Conservation (phyloP, 1,140 invertebrate genomes). For the Pararge aegeria region DNA sequence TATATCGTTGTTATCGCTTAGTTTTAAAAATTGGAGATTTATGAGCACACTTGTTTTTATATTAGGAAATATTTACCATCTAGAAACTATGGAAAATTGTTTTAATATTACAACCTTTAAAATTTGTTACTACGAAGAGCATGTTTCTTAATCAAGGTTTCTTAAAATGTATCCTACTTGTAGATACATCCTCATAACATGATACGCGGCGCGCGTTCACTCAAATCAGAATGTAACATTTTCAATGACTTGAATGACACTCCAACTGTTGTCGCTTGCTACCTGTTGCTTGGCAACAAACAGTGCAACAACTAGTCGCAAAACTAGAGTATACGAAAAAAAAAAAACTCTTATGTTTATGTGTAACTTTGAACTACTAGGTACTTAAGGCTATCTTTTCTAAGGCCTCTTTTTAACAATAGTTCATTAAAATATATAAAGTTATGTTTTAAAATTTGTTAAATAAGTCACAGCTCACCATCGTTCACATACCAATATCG, state of each 20-base stretch:
- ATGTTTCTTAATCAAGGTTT: too few relatives aligned
- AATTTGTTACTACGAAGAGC: neutral
- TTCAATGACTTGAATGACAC: too few relatives aligned
- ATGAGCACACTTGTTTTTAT: neutral
- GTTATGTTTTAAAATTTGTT: neutral
- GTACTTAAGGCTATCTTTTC: neutral
- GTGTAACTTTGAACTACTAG: neutral
- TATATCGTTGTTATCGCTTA: neutral
- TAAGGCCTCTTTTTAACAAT: conserved; percentile 2
- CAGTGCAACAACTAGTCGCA: neutral
- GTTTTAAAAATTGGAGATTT: neutral
- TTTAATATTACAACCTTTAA: neutral
- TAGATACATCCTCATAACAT: too few relatives aligned
- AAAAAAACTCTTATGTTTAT: too few relatives aligned
- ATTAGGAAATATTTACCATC: neutral
- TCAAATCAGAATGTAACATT: too few relatives aligned
- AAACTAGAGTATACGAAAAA: too few relatives aligned
- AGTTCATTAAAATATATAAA: neutral
- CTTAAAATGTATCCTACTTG: too few relatives aligned
- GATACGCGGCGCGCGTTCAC: too few relatives aligned
- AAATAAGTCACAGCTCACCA: neutral
- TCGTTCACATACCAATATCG: neutral
- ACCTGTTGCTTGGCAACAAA: neutral
- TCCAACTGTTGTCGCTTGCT: too few relatives aligned
- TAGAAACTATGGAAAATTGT: neutral